phyloP scores from a whole-genome alignment of 1,140 invertebrate genomes.

The Zaprionus tsacasi region DNA sequence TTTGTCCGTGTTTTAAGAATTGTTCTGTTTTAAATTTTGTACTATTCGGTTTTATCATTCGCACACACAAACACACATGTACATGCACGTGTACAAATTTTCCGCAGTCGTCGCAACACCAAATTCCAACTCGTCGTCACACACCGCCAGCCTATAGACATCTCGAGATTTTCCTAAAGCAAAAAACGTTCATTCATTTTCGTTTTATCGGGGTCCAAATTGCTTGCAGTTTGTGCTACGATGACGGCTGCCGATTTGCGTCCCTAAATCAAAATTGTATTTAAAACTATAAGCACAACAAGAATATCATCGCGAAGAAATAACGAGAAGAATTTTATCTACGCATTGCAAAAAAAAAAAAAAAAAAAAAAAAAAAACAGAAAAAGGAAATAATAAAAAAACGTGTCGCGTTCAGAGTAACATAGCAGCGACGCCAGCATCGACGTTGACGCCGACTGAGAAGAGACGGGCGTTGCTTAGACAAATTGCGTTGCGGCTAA shows the following conservation, averaged over 20 bases:
- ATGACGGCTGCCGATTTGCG: slow-evolving; percentile 43
- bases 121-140: slow-evolving; percentile 36
- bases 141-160: background rate
- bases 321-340: slow-evolving; percentile 37
- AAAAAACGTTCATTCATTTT: slow-evolving; percentile 30
- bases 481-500: slow-evolving; percentile 81
- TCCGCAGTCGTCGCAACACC: slow-evolving; percentile 45
- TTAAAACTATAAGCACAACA: slow-evolving; percentile 33
- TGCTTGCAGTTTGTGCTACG: slow-evolving; percentile 16
- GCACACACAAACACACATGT: slow-evolving; percentile 29
- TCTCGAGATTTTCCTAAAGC: slow-evolving; percentile 32
- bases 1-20: slow-evolving; percentile 74
- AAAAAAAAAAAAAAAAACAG: slow-evolving; percentile 51
- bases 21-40: slow-evolving; percentile 73
- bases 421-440: slow-evolving; percentile 36
- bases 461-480: slow-evolving; percentile 71
- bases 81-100: slow-evolving; percentile 38
- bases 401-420: slow-evolving; percentile 53
- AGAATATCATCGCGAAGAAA: slow-evolving; percentile 24
- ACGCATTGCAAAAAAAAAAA: slow-evolving; percentile 66
- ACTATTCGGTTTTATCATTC: slow-evolving; percentile 65
- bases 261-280: slow-evolving; percentile 59
- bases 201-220: slow-evolving; percentile 10
- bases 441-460: slow-evolving; percentile 50
- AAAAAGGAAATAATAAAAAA: slow-evolving; percentile 28